Percentiles rank a stretch among this genome's conserved stretches.
Conservation (phyloP, 2,113 vertebrate species). For the Strix uralensis region DNA sequence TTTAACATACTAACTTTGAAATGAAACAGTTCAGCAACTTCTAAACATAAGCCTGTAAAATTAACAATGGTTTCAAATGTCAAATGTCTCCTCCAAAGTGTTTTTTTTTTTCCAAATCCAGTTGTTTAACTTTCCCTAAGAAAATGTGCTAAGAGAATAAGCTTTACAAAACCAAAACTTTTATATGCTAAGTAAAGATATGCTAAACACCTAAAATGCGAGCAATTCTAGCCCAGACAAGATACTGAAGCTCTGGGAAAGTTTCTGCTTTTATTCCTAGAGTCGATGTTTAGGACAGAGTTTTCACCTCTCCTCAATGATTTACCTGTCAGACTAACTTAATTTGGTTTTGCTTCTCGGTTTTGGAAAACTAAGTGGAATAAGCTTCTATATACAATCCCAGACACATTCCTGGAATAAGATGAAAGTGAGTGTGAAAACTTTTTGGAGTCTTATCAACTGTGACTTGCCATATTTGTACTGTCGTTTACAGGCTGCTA, state of each 20-base stretch:
- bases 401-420: slow-evolving; percentile 12
- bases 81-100: not conserved
- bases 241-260: not conserved
- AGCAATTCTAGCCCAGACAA: not conserved
- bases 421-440: not conserved
- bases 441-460: not conserved
- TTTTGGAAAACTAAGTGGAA: not conserved
- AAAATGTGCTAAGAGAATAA: not conserved
- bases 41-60: not conserved
- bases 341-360: not conserved
- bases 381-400: not conserved
- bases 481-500: not conserved
- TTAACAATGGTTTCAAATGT: not conserved
- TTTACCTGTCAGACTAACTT: not conserved
- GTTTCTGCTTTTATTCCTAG: not conserved
- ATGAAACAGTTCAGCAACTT: not conserved
- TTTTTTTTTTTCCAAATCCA: not conserved
- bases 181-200: not conserved
- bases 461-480: not conserved
- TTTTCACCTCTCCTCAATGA: not conserved
- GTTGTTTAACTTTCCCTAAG: not conserved
- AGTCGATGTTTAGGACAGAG: not conserved
- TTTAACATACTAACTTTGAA: not conserved
- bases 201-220: not conserved
- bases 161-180: not conserved